Evolutionary conservation across 1,140 invertebrate genomes (phyloP), one percentile per base, ranked within the genome.

Genomic region (Drosophila orosa): DNA sequence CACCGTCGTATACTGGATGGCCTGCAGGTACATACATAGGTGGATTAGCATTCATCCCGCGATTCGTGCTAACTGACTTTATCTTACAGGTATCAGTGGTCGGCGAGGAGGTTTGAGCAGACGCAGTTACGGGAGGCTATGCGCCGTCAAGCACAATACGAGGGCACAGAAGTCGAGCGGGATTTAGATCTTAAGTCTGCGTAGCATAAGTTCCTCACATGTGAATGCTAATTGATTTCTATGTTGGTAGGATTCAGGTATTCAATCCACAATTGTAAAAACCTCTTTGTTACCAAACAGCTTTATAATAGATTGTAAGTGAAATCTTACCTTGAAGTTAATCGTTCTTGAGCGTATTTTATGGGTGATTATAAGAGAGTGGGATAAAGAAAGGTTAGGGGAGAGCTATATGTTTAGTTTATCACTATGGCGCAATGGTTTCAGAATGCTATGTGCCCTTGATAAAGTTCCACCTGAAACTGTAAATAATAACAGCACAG

Each of bases 1-100:
- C 13, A 94, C 94, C 6, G 62, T 94, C 29, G 73, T 50, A 3
- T 95, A 94, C 82, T 95, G 93, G 93, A 82, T 89, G 27, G 69
- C 84, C 15, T 94, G 94, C 80, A 90, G 94, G 75, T 92, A n/a
- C n/a, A n/a, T n/a, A n/a, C n/a, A n/a, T n/a, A 78, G 27, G 45
- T 59, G 13, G 3, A 25, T 6, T 19, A 12, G 12, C 29, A 5
- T 22, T 8, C 1, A 5, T 0, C 44, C 7, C 9, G 17, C 3
- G 47, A 3, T 8, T 8, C 3, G 44, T 25, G 22, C 29, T 71
- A 55, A 65, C 33, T 52, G 22, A 6, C 5, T 47, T 15, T 13
- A 31, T 39, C 37, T 25, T 33, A 22, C 50, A 92, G 91, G 55
- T 93, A 93, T 78, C 90, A 93, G n/a, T 93, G 92, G 91, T 93